phyloP scores from a whole-genome alignment of 2,888 invertebrate species.

The Sceliomorpha sp. region DNA sequence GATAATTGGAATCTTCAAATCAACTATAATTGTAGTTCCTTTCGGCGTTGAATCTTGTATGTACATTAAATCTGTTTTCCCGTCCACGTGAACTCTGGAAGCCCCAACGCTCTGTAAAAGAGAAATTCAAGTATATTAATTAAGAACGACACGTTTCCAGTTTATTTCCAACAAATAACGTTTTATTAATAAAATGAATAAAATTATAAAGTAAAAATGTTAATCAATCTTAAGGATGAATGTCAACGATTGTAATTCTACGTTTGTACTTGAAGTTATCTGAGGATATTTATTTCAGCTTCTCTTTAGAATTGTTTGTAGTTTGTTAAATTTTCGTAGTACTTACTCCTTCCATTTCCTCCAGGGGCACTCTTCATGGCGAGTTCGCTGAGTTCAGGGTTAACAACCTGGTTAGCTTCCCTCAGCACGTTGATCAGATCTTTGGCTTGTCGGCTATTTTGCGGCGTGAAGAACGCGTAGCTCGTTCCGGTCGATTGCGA shows the following conservation, averaged over 20 bases:
- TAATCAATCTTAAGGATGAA: no score
- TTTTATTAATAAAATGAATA: neutral
- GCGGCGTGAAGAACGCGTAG: constrained; percentile 96
- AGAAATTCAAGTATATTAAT: constrained; percentile 18
- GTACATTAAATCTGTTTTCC: constrained; percentile 68
- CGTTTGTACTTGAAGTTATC: no score
- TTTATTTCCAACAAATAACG: constrained; percentile 7
- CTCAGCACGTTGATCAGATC: constrained; percentile 93
- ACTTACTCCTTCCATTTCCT: constrained; percentile 81
- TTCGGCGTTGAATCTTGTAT: constrained; percentile 71
- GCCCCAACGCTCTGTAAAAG: constrained; percentile 72
- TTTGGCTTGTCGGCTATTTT: constrained; percentile 92
- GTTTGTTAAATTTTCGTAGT: constrained; percentile 2
- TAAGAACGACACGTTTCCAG: no score
- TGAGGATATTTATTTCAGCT: no score
- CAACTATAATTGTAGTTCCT: constrained; percentile 67
- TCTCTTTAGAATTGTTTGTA: no score
- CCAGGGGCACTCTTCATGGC: constrained; percentile 85
- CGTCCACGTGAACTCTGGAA: constrained; percentile 67
- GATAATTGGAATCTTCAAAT: constrained; percentile 39
- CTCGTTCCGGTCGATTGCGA: constrained; percentile 94
- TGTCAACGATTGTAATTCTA: no score
- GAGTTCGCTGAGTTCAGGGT: constrained; percentile 91
- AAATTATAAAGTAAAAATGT: no score
- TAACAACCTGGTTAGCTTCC: constrained; percentile 92